These are phyloP conservation scores for Tapirus indicus DNA, from an alignment of 2,797 vertebrate species.

Conservation along the genomic window DNA sequence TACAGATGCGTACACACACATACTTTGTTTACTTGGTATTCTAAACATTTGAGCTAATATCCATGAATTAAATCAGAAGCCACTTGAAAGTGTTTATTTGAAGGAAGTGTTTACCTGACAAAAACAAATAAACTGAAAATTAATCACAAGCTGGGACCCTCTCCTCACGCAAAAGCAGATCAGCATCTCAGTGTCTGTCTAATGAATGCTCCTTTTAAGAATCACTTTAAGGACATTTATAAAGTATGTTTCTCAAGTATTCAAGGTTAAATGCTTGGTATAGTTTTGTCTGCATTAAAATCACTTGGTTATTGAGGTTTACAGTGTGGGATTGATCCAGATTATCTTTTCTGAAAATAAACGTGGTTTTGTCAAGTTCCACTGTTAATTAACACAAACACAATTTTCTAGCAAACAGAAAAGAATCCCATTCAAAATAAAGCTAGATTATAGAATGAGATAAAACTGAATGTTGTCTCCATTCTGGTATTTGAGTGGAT, in stretches of 20 bases:
- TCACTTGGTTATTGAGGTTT: not conserved
- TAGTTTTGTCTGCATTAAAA: not conserved
- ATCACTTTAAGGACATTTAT: not conserved
- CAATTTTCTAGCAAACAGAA: not conserved
- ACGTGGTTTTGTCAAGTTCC: not conserved
- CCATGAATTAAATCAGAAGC: conserved; percentile 36
- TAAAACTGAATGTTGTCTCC: not conserved
- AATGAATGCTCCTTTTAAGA: not conserved
- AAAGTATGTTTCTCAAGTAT: not conserved
- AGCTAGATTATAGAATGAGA: not conserved
- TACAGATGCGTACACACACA: not conserved
- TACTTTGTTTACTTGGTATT: not conserved
- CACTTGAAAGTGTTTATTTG: not conserved
- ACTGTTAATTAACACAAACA: not conserved
- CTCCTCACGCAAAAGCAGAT: not conserved
- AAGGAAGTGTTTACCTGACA: not conserved
- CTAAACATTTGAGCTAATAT: not conserved
- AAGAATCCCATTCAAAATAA: not conserved
- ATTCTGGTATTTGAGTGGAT: not conserved
- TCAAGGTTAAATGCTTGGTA: not conserved
- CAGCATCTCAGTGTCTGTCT: not conserved
- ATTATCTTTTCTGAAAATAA: conserved; percentile 20
- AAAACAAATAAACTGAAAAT: conserved; percentile 1
- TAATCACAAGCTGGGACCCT: not conserved
- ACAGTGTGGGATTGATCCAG: not conserved